These are phyloP conservation scores for Euwallacea similis DNA, from an alignment of 1,140 invertebrate species.

Conservation along the genomic window DNA sequence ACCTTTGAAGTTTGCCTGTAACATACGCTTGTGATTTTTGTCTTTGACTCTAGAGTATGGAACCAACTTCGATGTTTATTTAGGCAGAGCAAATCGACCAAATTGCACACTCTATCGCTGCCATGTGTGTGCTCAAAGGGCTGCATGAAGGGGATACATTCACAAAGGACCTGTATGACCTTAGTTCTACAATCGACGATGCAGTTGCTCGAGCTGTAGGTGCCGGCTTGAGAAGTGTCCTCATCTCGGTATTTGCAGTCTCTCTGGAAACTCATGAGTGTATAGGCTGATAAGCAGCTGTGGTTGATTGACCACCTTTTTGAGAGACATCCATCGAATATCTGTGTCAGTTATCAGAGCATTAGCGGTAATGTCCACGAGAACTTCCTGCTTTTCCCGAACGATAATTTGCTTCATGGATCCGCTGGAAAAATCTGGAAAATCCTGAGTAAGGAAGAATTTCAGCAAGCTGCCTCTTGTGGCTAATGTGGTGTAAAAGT, in stretches of 20 bases:
- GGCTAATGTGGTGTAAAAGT: constrained; percentile 37
- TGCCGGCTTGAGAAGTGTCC: constrained; percentile 43
- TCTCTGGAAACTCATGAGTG: constrained; percentile 49
- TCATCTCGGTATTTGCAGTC: constrained; percentile 61
- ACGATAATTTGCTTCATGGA: constrained; percentile 45
- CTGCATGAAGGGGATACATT: constrained; percentile 59
- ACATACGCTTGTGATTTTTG: not conserved
- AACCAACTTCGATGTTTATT: constrained; percentile 52
- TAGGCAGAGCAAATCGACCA: constrained; percentile 56
- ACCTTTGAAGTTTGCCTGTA: constrained; percentile 1
- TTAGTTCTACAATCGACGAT: constrained; percentile 59
- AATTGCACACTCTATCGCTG: constrained; percentile 47
- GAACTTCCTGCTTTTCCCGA: constrained; percentile 17
- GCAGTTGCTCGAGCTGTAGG: constrained; percentile 63
- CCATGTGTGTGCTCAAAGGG: constrained; percentile 34
- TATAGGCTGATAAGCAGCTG: not conserved
- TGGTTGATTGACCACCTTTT: not conserved
- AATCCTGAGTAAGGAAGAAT: constrained; percentile 51
- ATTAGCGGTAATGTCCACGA: constrained; percentile 40
- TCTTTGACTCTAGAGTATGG: not conserved
- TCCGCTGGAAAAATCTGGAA: constrained; percentile 53
- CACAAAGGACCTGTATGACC: constrained; percentile 56
- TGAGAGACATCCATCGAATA: not conserved
- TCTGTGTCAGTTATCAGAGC: not conserved
- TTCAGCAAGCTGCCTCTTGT: constrained; percentile 32